A percentile compares a stretch with the other conserved stretches of the same genome.
These are phyloP conservation scores for Dynastes grantii DNA, from an alignment of 2,888 invertebrate species.

Conservation along the genomic window DNA sequence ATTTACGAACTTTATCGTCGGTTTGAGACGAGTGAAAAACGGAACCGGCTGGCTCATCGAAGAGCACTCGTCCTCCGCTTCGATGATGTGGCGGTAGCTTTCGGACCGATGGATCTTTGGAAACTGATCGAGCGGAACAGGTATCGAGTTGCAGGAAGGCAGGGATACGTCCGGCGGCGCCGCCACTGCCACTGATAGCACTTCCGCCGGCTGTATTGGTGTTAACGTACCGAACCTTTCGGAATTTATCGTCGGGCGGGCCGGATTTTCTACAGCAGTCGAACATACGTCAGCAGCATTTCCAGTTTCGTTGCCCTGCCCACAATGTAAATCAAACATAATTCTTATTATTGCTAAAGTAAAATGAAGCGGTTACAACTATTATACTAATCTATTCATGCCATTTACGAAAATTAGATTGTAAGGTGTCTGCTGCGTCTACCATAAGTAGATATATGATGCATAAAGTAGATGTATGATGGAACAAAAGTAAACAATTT, in stretches of 20 bases:
- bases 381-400: too few relatives aligned
- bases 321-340: constrained; percentile 66
- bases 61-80: constrained; percentile 64
- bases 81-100: constrained; percentile 69
- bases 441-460: too few relatives aligned
- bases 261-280: constrained; percentile 67
- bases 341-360: constrained; percentile 53
- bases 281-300: constrained; percentile 74
- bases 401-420: too few relatives aligned
- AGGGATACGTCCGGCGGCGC: constrained; percentile 14
- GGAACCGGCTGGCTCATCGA: constrained; percentile 49
- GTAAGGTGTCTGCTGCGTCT: too few relatives aligned
- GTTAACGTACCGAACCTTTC: constrained; percentile 59
- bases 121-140: constrained; percentile 71
- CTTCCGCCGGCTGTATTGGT: constrained; percentile 58
- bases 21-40: constrained; percentile 68
- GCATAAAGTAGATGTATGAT: too few relatives aligned
- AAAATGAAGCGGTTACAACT: not conserved
- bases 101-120: constrained; percentile 74
- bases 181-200: not conserved
- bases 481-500: too few relatives aligned
- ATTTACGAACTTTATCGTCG: constrained; percentile 67
- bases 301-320: constrained; percentile 72
- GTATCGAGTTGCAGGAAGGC: constrained; percentile 60
- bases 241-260: constrained; percentile 57